Percentiles rank a stretch among this genome's conserved stretches.
Evolutionary conservation across 2,113 vertebrate species (phyloP).

Genomic region (Petaurus breviceps): DNA sequence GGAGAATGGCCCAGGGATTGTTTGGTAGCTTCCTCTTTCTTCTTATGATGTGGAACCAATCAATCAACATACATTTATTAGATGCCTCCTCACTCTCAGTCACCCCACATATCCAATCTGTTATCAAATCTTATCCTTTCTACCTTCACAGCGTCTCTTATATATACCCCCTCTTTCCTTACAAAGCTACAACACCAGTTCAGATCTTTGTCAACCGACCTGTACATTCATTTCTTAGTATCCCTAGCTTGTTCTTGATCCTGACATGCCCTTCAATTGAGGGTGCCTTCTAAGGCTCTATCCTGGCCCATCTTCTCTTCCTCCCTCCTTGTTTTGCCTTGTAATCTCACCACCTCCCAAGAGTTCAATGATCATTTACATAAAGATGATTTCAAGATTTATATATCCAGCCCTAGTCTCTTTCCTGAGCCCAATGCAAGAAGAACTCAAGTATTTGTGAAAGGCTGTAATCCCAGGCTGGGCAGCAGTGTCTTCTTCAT

Average conservation of each 20-base stretch:
- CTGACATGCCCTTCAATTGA: not conserved
- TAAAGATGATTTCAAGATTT: not conserved
- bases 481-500: not conserved
- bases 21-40: not conserved
- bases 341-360: not conserved
- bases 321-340: not conserved
- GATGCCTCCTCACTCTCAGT: not conserved
- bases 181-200: not conserved
- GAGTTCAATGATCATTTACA: not conserved
- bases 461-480: not conserved
- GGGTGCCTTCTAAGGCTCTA: not conserved
- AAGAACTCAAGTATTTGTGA: not conserved
- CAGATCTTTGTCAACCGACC: not conserved
- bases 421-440: not conserved
- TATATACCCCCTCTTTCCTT: not conserved
- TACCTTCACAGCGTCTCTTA: not conserved
- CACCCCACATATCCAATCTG: not conserved
- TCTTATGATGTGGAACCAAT: not conserved
- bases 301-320: not conserved
- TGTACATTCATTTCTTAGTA: not conserved
- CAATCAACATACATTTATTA: not conserved
- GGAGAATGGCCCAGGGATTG: not conserved
- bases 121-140: not conserved
- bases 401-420: not conserved
- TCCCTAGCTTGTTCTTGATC: not conserved